Evolutionary conservation across 1,140 invertebrate species (phyloP), one percentile per base, ranked within the genome.

Genomic region (Drosophila obscura): DNA sequence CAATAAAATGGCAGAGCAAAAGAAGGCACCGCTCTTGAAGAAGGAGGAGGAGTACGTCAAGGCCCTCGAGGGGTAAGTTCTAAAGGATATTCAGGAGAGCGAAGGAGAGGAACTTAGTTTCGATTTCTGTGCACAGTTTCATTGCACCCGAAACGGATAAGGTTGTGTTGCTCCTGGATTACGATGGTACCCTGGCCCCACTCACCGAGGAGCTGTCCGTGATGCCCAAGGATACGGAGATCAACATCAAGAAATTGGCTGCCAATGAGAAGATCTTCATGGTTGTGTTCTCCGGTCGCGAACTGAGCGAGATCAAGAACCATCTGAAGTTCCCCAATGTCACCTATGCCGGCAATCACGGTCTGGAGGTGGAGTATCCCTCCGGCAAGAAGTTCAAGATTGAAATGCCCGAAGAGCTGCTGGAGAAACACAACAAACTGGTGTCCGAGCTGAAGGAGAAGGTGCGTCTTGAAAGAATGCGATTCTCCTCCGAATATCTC

Each of bases 301-400:
- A 96, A 81, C 95, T 97, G 19, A 94, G 95, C 78, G 97, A 97
- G 87, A 96, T 97, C 13, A 97, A 96, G 80, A 94, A 95, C 66
- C 97, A 97, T 96, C 95, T 98, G 56, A 96, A 96, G 7, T 97
- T 97, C 79, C 95, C 97, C 71, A 96, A 96, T 68, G 96, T 98
- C n/a, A 97, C 97, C 2, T 98, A 98, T 83, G 97, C 97, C 31
- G 97, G 97, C 24, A 97, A 96, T 92, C 97, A 98, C 84, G 97
- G 97, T 16, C 91, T 98, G 60, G 96, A 98, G 92, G 97, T 98
- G 71, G 91, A 97, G 46, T 97, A 97, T 92, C 96, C 97, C 0
- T 97, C 97, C 82, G 96, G 96, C 49, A 97, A 96, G 73, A 96
- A 96, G 90, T 98, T 97, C 92, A 96, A 97, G n/a, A 96, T 97